Evolutionary conservation across 1,140 invertebrate species (phyloP).

Genomic region (Diprion similis): DNA sequence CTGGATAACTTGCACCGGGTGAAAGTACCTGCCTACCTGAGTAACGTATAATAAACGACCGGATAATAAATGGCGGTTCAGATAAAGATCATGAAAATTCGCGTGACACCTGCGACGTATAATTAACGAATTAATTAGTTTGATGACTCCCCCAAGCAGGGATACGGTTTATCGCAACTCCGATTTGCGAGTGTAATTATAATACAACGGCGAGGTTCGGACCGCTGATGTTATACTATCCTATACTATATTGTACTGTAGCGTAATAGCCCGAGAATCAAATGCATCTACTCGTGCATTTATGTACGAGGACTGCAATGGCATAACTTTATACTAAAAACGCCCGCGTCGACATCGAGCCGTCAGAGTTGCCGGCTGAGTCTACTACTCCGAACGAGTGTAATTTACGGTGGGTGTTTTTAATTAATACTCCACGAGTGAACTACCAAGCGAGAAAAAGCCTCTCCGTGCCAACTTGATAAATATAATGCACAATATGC

Average conservation of each 20-base stretch:
- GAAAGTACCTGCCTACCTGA: not conserved
- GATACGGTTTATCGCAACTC: too few relatives aligned
- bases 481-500: slow-evolving; percentile 5
- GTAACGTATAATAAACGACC: not conserved
- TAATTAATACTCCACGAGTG: not conserved
- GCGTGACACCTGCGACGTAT: too few relatives aligned
- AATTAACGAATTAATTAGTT: too few relatives aligned
- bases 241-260: too few relatives aligned
- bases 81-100: too few relatives aligned
- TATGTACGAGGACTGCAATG: not conserved
- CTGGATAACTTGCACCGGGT: not conserved
- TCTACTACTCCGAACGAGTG: not conserved
- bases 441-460: not conserved
- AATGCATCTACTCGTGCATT: not conserved
- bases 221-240: too few relatives aligned
- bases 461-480: slow-evolving; percentile 4
- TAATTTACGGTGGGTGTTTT: slow-evolving; percentile 5
- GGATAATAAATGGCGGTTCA: too few relatives aligned
- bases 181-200: too few relatives aligned
- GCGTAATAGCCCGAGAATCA: not conserved
- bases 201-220: too few relatives aligned
- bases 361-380: not conserved
- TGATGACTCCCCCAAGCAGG: too few relatives aligned
- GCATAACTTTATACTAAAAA: too few relatives aligned
- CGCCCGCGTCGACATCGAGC: too few relatives aligned